A percentile compares a stretch with the other conserved stretches of the same genome.
phyloP scores from a whole-genome alignment of 1,140 invertebrate species.

The Gryon sp. region DNA sequence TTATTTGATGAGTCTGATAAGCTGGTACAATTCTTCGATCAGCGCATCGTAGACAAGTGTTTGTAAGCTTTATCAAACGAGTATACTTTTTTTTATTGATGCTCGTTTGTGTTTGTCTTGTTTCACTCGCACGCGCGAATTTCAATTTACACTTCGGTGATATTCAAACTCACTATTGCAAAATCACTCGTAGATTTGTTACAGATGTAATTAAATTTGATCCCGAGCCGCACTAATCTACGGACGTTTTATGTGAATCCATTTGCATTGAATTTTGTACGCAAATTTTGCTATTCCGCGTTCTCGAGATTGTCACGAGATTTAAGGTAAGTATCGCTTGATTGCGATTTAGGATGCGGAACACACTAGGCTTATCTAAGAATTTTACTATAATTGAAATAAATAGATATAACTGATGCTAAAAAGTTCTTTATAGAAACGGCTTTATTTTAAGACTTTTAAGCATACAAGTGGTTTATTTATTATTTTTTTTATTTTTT shows the following conservation, averaged over 20 bases:
- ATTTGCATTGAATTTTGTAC: slow-evolving; percentile 27
- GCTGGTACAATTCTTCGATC: slow-evolving; percentile 26
- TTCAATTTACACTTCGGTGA: slow-evolving; percentile 35
- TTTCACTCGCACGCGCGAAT: too few relatives aligned
- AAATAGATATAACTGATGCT: too few relatives aligned
- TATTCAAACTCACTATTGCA: too few relatives aligned
- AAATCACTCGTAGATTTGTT: too few relatives aligned
- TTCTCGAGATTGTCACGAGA: neutral
- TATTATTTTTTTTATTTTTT: too few relatives aligned
- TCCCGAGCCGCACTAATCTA: slow-evolving; percentile 18
- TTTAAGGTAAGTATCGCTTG: slow-evolving; percentile 5
- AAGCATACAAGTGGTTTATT: too few relatives aligned
- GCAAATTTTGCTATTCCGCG: neutral
- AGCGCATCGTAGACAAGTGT: slow-evolving; percentile 19
- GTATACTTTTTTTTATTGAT: slow-evolving; percentile 11
- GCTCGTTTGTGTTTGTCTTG: neutral
- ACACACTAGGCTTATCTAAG: neutral
- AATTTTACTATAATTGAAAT: too few relatives aligned
- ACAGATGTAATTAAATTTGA: slow-evolving; percentile 29
- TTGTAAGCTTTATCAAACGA: slow-evolving; percentile 18
- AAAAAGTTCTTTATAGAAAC: slow-evolving; percentile 7
- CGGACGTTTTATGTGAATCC: slow-evolving; percentile 30
- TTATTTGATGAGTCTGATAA: slow-evolving; percentile 52
- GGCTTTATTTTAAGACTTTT: too few relatives aligned
- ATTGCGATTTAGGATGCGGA: slow-evolving; percentile 25